A percentile compares a stretch with the other conserved stretches of the same genome.
These are phyloP conservation scores for Subacronicta megacephala DNA, from an alignment of 2,888 invertebrate species.

Conservation along the genomic window DNA sequence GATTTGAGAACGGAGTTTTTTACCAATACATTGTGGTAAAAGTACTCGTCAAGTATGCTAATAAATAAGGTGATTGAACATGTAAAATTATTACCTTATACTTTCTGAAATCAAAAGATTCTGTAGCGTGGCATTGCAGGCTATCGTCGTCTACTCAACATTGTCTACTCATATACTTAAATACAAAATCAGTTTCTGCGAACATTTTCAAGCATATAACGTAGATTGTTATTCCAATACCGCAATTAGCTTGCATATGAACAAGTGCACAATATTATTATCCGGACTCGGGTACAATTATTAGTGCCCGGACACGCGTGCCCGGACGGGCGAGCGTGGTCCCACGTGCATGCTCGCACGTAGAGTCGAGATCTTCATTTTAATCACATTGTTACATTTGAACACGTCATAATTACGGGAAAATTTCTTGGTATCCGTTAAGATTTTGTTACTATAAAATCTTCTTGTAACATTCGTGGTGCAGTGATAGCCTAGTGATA, in stretches of 20 bases:
- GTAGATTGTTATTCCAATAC: constrained; percentile 12
- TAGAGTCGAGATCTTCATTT: constrained; percentile 1
- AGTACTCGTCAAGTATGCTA: too few species aligned
- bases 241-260: constrained; percentile 25
- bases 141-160: constrained; percentile 5
- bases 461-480: too few species aligned
- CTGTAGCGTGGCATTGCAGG: not conserved
- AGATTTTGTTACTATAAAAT: not conserved
- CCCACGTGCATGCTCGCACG: not conserved
- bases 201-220: not conserved
- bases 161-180: constrained; percentile 22
- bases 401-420: constrained; percentile 5
- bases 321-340: not conserved
- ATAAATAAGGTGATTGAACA: too few species aligned
- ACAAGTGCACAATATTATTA: constrained; percentile 46
- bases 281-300: constrained; percentile 34
- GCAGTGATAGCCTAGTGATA: too few species aligned
- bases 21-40: too few species aligned
- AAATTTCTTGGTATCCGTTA: not conserved
- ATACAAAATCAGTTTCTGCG: constrained; percentile 21
- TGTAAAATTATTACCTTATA: too few species aligned
- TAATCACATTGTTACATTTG: constrained; percentile 18
- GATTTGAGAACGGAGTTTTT: too few species aligned
- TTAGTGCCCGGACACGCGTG: constrained; percentile 7
- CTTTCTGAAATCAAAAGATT: too few species aligned